These are phyloP conservation scores for Struthidea cinerea DNA, from an alignment of 2,113 vertebrate genomes.

Conservation along the genomic window DNA sequence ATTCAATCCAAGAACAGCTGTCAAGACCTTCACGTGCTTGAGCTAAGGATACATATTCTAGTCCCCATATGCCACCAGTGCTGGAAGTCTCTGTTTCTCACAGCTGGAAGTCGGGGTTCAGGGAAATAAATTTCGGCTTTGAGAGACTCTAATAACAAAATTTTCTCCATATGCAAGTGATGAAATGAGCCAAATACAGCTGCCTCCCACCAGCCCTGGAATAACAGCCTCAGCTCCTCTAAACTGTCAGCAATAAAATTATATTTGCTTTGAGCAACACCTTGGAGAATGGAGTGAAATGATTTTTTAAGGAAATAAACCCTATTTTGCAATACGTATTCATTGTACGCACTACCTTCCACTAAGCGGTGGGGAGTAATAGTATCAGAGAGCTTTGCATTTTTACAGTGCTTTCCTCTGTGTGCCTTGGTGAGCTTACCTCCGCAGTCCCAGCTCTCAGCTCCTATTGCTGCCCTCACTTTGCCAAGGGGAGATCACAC, in stretches of 20 bases:
- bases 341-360: not conserved
- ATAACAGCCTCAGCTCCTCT: not conserved
- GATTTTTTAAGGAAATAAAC: conserved; percentile 5
- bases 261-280: conserved; percentile 24
- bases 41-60: not conserved
- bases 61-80: not conserved
- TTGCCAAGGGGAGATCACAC: accelerated
- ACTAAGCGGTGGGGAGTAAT: not conserved
- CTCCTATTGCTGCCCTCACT: not conserved
- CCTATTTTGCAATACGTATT: not conserved
- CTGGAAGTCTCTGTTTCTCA: not conserved
- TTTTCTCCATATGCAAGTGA: not conserved
- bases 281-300: not conserved
- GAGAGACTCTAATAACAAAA: not conserved
- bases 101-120: not conserved
- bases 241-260: conserved; percentile 35
- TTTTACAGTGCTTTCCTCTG: not conserved
- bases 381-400: not conserved
- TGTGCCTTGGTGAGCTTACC: not conserved
- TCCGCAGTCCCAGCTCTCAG: not conserved
- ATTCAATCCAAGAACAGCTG: not conserved
- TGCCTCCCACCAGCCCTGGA: not conserved
- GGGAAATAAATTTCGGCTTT: not conserved
- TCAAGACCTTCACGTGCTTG: not conserved
- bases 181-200: conserved; percentile 14